Evolutionary conservation across 2,888 invertebrate species (phyloP), one percentile per base, ranked within the genome.

Genomic region (Uropetala carovei): DNA sequence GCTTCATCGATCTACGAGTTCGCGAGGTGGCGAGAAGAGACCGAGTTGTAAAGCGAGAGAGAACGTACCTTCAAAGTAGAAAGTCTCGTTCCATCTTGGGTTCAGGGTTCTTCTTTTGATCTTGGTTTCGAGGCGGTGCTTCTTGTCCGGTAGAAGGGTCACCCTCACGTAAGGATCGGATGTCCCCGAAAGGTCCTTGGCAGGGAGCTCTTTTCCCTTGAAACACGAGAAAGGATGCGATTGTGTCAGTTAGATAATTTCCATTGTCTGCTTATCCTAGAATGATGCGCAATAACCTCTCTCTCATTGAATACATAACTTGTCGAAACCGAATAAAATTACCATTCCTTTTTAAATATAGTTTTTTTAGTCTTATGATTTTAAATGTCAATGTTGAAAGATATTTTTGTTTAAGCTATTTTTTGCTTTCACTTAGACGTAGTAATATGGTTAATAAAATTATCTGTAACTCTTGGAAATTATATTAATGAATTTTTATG

Each of bases 41-140:
- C 43, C 43, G 5, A 43, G 43, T 43, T 43, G 43, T 1, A 43
- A 43, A 43, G 43, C 43, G 43, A 43, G 43, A 5, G 43, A 43
- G 43, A n/a, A n/a, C 93, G 94, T 94, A 96, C 96, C 98, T 95
- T 98, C 98, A 94, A 98, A 98, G 95, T 98, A 98, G 95, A 98
- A 98, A 57, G 98, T 98, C 95, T 98, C 98, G 95, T 98, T 98
- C 98, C 98, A 98, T 94, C 98, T 96, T 0, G 98, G 98, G 95
- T 98, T 98, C 92, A 98, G 96, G 27, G 98, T 98, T 93, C 98
- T 96, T 93, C 98, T 96, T 95, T 98, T 98, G 94, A 98, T 98
- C 96, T 98, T 98, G 59, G 98, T 98, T 95, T 98, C 98, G 94
- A 98, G 96, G 8, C 98, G 97, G 94, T 98, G 98, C 94, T 98